A percentile compares a stretch with the other conserved stretches of the same genome.
Conservation (phyloP, 2,797 vertebrate species). For the Allobates femoralis region DNA sequence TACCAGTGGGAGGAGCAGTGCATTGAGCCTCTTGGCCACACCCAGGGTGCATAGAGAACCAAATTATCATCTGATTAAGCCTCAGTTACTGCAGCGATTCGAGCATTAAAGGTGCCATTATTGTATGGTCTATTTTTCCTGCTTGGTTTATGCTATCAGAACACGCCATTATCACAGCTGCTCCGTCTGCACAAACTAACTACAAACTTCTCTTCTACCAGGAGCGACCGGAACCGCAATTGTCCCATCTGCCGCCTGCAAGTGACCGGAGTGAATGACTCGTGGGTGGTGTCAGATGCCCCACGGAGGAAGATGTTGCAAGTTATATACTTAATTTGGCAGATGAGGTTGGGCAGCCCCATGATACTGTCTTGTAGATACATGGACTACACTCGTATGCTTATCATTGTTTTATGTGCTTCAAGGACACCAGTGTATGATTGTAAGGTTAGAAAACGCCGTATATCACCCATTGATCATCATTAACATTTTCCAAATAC, state of each 20-base stretch:
- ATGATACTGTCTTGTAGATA: constrained; percentile 77
- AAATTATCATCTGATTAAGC: too few species aligned
- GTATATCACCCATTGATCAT: background rate
- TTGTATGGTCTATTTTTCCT: too few species aligned
- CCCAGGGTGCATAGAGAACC: too few species aligned
- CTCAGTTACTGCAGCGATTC: too few species aligned
- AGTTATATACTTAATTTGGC: constrained; percentile 96
- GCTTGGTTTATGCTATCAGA: too few species aligned
- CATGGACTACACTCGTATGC: constrained; percentile 16
- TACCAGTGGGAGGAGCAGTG: too few species aligned
- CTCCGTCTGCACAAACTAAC: too few species aligned
- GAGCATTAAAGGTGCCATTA: too few species aligned
- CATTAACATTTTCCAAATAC: background rate
- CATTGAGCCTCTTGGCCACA: too few species aligned
- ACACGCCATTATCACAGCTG: too few species aligned
- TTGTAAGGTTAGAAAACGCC: background rate
- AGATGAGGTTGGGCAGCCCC: constrained; percentile 93
- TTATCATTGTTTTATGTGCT: constrained; percentile 1
- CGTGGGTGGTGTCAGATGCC: constrained; percentile 95
- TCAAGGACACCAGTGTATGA: background rate
- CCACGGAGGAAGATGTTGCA: constrained; percentile 94
- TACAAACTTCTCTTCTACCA: constrained; percentile 65
- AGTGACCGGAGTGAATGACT: constrained; percentile 90
- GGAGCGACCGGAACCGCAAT: constrained; percentile 94
- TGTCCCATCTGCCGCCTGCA: constrained; percentile 96